Evolutionary conservation across 2,888 invertebrate species (phyloP).

Genomic region (Fragum whitleyi): DNA sequence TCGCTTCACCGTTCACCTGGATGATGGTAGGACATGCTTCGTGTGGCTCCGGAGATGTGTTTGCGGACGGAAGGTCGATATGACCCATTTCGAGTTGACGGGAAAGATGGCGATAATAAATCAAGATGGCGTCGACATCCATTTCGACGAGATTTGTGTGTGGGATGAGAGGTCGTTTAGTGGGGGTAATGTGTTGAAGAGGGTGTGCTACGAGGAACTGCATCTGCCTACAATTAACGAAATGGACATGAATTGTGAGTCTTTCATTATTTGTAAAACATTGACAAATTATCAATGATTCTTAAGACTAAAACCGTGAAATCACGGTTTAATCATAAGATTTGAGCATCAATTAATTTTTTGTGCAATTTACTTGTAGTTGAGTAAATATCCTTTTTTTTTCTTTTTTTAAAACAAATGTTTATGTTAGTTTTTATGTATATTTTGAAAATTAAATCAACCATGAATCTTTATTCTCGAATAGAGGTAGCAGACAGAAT

Average conservation of each 20-base stretch:
- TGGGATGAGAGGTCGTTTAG: not conserved
- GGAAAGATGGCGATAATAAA: not conserved
- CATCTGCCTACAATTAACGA: not conserved
- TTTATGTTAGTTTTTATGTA: too few relatives aligned
- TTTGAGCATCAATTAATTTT: too few relatives aligned
- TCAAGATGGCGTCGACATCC: slow-evolving; percentile 19
- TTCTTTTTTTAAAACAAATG: too few relatives aligned
- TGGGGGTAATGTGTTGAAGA: not conserved
- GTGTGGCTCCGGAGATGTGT: slow-evolving; percentile 19
- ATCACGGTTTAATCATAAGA: too few relatives aligned
- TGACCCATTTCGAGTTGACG: not conserved
- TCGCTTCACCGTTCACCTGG: not conserved
- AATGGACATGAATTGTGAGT: slow-evolving; percentile 3
- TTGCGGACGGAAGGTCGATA: slow-evolving; percentile 2
- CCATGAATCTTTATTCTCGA: too few relatives aligned
- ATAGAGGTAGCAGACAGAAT: too few relatives aligned
- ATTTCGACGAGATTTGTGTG: not conserved
- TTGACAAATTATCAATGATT: too few relatives aligned
- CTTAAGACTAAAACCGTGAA: too few relatives aligned
- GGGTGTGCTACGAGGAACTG: not conserved
- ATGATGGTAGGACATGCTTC: not conserved
- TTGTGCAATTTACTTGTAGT: too few relatives aligned
- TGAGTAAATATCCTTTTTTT: too few relatives aligned
- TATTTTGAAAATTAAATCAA: too few relatives aligned
- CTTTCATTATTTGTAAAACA: too few relatives aligned